phyloP scores from a whole-genome alignment of 2,888 invertebrate species.

The Hydriomena furcata region DNA sequence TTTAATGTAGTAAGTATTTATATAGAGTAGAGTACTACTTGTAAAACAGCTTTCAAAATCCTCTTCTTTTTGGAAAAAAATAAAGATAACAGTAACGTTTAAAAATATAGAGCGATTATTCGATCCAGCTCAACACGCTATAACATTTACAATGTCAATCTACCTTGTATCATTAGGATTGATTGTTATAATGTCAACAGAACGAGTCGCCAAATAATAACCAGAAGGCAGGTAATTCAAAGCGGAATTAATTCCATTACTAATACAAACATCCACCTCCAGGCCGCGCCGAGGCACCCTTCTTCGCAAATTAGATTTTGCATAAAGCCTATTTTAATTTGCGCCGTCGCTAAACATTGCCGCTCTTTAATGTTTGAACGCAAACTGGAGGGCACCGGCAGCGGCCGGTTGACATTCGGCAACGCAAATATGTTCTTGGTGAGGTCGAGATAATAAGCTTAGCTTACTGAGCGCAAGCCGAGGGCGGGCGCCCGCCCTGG shows the following conservation, averaged over 20 bases:
- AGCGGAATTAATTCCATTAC: slow-evolving; percentile 77
- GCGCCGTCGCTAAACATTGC: slow-evolving; percentile 77
- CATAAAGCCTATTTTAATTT: slow-evolving; percentile 83
- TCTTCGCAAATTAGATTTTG: slow-evolving; percentile 81
- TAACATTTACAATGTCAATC: too few relatives aligned
- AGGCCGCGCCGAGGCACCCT: slow-evolving; percentile 63
- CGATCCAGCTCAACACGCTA: too few relatives aligned
- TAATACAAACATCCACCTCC: slow-evolving; percentile 73
- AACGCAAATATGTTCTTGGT: slow-evolving; percentile 76
- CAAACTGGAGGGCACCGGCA: slow-evolving; percentile 59
- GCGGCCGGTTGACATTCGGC: slow-evolving; percentile 70
- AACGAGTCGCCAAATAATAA: slow-evolving; percentile 36
- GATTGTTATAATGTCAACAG: slow-evolving; percentile 29
- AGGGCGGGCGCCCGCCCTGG: slow-evolving; percentile 53
- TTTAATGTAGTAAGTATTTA: too few relatives aligned
- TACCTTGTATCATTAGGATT: slow-evolving; percentile 5
- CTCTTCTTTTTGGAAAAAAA: too few relatives aligned
- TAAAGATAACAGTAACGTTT: too few relatives aligned
- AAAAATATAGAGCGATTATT: too few relatives aligned
- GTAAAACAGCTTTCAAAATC: too few relatives aligned
- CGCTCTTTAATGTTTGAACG: slow-evolving; percentile 79
- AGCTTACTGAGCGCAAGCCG: slow-evolving; percentile 45
- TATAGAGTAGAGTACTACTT: too few relatives aligned
- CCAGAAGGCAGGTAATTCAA: slow-evolving; percentile 55
- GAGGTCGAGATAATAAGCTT: slow-evolving; percentile 76